phyloP scores from a whole-genome alignment of 2,888 invertebrate species.

The Mesorhabditis belari region DNA sequence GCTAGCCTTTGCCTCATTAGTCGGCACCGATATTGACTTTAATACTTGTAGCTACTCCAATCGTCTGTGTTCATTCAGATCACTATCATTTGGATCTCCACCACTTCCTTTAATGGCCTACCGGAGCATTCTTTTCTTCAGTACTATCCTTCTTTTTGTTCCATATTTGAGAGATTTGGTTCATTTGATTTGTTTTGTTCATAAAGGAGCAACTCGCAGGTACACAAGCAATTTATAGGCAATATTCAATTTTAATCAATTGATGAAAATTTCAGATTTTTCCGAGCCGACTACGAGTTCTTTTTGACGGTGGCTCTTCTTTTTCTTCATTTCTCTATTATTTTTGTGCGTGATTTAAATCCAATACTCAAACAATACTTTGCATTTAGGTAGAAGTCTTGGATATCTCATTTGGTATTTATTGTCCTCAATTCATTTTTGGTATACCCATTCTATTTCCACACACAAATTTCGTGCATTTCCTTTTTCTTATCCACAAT shows the following conservation, averaged over 20 bases:
- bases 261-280: background rate
- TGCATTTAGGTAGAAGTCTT: conserved; percentile 20
- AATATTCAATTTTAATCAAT: background rate
- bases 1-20: too few species aligned
- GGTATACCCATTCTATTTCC: conserved; percentile 28
- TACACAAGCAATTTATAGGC: background rate
- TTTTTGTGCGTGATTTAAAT: conserved; percentile 14
- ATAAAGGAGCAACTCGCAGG: background rate
- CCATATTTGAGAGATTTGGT: background rate
- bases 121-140: background rate
- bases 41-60: too few species aligned
- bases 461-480: conserved; percentile 23
- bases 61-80: too few species aligned
- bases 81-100: background rate
- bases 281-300: conserved; percentile 12
- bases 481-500: conserved; percentile 19
- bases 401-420: conserved; percentile 26
- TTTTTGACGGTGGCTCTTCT: conserved; percentile 13
- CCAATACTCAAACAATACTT: background rate
- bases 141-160: background rate
- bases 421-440: conserved; percentile 18
- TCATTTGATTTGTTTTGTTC: background rate
- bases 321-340: conserved; percentile 23
- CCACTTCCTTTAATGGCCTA: background rate
- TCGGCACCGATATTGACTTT: too few species aligned